Percentiles rank a stretch among this genome's conserved stretches.
These are phyloP conservation scores for Cassiopea xamachana DNA, from an alignment of 30 jellyfish, hydroid and myxozoan genomes.

Conservation along the genomic window DNA sequence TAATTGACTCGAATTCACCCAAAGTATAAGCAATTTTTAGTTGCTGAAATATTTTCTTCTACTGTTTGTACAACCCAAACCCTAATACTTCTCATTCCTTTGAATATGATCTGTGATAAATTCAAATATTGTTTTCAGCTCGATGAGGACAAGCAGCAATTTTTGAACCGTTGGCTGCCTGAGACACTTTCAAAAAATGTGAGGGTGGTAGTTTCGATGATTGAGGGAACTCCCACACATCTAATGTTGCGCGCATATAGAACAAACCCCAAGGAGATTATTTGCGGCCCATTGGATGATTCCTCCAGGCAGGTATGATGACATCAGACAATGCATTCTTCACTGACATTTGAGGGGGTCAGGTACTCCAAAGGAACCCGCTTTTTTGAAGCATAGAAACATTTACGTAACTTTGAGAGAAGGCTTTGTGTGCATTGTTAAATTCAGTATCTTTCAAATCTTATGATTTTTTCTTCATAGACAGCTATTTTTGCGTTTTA, in stretches of 20 bases:
- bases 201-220: constrained; percentile 93
- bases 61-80: background rate
- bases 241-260: constrained; percentile 87
- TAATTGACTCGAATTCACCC: no score
- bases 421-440: no score
- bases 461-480: no score
- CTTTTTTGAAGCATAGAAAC: no score
- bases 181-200: constrained; percentile 87
- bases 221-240: constrained; percentile 98
- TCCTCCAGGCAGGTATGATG: constrained; percentile 83
- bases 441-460: no score
- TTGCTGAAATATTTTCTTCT: background rate
- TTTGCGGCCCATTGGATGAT: constrained; percentile 93
- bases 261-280: constrained; percentile 89
- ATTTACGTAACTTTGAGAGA: no score
- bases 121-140: constrained; percentile 45
- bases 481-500: no score
- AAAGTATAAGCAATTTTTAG: no score
- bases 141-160: constrained; percentile 97
- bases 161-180: constrained; percentile 96
- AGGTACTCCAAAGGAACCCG: no score
- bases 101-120: background rate
- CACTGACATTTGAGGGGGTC: no score
- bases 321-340: no score
- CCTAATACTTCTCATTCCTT: background rate